A percentile compares a stretch with the other conserved stretches of the same genome.
These are phyloP conservation scores for Daphoenositta chrysoptera DNA, from an alignment of 2,113 vertebrate species.

Conservation along the genomic window DNA sequence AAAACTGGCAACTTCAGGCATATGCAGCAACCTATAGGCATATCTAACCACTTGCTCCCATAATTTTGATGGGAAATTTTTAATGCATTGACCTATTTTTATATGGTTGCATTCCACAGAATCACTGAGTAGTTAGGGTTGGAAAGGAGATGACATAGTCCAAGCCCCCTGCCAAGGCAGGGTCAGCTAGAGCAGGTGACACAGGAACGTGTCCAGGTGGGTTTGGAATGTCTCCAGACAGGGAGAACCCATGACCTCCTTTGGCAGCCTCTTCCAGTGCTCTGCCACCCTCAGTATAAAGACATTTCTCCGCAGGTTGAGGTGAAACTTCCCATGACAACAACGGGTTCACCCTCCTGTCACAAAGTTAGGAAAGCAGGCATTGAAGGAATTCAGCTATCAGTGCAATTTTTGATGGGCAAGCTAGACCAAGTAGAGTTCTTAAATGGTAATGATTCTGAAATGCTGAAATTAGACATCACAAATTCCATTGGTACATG, in stretches of 20 bases:
- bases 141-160: neutral
- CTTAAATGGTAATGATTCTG: neutral
- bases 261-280: neutral
- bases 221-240: neutral
- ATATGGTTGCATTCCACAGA: neutral
- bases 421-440: neutral
- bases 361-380: neutral
- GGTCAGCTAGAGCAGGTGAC: neutral
- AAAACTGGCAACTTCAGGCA: neutral
- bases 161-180: neutral
- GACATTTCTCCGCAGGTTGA: neutral
- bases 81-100: neutral
- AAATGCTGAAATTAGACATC: neutral
- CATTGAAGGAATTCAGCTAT: neutral
- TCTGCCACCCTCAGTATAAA: accelerated
- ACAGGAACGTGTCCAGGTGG: neutral
- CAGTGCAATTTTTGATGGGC: neutral
- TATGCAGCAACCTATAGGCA: neutral
- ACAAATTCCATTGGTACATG: neutral
- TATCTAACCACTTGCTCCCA: neutral
- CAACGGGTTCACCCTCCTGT: neutral
- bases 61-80: neutral
- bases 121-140: neutral
- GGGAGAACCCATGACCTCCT: neutral
- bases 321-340: neutral